phyloP scores from a whole-genome alignment of 2,797 vertebrate species.

The Heliangelus exortis region DNA sequence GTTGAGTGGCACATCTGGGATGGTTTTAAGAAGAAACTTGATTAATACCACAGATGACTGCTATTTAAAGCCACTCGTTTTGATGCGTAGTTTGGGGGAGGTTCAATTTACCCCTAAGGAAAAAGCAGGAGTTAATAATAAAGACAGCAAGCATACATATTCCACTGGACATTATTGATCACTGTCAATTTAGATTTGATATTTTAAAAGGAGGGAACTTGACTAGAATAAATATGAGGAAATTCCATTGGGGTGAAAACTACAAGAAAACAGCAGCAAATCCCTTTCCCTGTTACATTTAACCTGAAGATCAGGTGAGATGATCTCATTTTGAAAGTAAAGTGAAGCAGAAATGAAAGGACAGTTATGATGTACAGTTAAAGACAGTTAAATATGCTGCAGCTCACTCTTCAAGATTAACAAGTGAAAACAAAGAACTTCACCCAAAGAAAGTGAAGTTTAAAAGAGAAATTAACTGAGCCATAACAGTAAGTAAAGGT shows the following conservation, averaged over 20 bases:
- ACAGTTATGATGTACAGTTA: background rate
- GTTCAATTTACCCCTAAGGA: slow-evolving; percentile 46
- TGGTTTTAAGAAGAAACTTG: slow-evolving; percentile 73
- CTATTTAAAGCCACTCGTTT: slow-evolving; percentile 64
- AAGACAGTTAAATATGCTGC: background rate
- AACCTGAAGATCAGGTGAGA: background rate
- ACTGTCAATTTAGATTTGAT: background rate
- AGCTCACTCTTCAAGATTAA: background rate
- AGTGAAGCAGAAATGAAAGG: background rate
- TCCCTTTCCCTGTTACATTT: background rate
- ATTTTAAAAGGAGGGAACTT: background rate
- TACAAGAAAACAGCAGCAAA: background rate
- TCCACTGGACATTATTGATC: background rate
- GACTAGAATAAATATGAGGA: background rate
- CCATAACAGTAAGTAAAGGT: background rate
- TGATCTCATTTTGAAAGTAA: background rate
- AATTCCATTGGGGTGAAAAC: background rate
- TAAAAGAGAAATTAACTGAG: background rate
- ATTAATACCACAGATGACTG: slow-evolving; percentile 70
- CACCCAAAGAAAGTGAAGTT: background rate
- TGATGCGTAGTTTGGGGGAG: slow-evolving; percentile 44
- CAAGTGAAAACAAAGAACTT: background rate
- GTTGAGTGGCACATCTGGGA: slow-evolving; percentile 75
- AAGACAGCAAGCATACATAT: background rate
- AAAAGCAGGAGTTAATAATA: slow-evolving; percentile 57